A percentile compares a stretch with the other conserved stretches of the same genome.
phyloP scores from a whole-genome alignment of 2,888 invertebrate genomes.

The Tenthredo amoena region DNA sequence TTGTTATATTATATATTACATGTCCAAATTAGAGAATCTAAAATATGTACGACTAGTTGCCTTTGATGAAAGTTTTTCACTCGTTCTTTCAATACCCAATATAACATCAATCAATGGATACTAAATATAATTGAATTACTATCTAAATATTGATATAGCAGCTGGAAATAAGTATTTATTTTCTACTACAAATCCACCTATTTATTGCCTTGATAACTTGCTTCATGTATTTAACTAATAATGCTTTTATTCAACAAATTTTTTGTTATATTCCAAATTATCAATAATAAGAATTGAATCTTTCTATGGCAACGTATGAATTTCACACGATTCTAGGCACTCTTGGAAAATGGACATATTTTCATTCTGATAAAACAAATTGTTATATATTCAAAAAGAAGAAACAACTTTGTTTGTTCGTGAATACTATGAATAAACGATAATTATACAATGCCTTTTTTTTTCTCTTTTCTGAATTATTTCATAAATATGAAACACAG shows the following conservation, averaged over 20 bases:
- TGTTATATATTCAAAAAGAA: not conserved
- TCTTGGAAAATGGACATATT: constrained; percentile 3
- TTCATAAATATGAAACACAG: not conserved
- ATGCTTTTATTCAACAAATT: not conserved
- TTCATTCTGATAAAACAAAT: not conserved
- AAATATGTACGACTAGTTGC: constrained; percentile 1
- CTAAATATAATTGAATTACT: not conserved
- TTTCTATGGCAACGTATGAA: not conserved
- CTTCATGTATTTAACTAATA: not conserved
- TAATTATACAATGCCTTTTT: not conserved
- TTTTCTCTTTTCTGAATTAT: not conserved
- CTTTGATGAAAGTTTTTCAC: not conserved
- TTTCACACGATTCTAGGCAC: constrained; percentile 37
- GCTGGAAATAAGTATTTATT: not conserved
- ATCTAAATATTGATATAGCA: constrained; percentile 8
- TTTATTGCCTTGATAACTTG: constrained; percentile 10
- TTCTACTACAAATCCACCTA: constrained; percentile 3
- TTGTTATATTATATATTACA: not conserved
- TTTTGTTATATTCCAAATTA: not conserved
- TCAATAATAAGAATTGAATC: not conserved
- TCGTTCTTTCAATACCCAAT: not conserved
- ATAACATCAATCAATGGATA: not conserved
- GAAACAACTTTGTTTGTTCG: not conserved
- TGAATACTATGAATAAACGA: constrained; percentile 6
- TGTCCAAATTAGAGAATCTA: not conserved